Conservation (phyloP, 2,888 invertebrate species). For the Cylindroiulus punctatus region DNA sequence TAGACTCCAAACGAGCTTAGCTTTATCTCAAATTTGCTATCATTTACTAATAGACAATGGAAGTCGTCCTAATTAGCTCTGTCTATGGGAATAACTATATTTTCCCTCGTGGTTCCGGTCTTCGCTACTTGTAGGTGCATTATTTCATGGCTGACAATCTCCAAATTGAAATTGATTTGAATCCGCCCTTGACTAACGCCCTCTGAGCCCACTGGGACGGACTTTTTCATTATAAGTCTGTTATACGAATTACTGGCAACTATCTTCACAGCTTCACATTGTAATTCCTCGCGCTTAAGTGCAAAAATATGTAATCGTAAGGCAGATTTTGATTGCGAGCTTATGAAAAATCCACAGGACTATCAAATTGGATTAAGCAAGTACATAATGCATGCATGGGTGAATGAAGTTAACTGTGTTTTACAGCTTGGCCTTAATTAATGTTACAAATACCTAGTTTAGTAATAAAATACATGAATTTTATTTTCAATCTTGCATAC, state of each 20-base stretch:
- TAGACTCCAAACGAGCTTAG: conserved; percentile 15
- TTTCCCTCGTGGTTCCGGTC: neutral
- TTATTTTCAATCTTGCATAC: no score
- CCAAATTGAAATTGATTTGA: conserved; percentile 37
- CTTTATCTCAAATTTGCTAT: conserved; percentile 12
- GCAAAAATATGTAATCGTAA: conserved; percentile 38
- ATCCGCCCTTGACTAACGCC: conserved; percentile 34
- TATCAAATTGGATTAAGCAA: conserved; percentile 18
- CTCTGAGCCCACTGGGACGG: neutral
- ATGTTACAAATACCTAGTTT: no score
- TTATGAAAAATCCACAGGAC: neutral
- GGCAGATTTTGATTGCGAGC: neutral
- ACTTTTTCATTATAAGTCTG: conserved; percentile 4
- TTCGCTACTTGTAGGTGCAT: conserved; percentile 15
- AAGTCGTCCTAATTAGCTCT: neutral
- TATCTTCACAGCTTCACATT: neutral
- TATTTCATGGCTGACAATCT: conserved; percentile 23
- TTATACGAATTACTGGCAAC: neutral
- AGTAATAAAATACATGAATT: no score
- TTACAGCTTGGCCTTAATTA: no score
- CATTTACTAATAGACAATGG: conserved; percentile 29
- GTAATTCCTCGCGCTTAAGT: neutral
- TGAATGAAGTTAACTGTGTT: no score
- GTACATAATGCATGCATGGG: conserved; percentile 1
- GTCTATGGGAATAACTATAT: neutral